Percentiles rank a stretch among this genome's conserved stretches.
Evolutionary conservation across 2,888 invertebrate species (phyloP).

Genomic region (Epiblema foenella): DNA sequence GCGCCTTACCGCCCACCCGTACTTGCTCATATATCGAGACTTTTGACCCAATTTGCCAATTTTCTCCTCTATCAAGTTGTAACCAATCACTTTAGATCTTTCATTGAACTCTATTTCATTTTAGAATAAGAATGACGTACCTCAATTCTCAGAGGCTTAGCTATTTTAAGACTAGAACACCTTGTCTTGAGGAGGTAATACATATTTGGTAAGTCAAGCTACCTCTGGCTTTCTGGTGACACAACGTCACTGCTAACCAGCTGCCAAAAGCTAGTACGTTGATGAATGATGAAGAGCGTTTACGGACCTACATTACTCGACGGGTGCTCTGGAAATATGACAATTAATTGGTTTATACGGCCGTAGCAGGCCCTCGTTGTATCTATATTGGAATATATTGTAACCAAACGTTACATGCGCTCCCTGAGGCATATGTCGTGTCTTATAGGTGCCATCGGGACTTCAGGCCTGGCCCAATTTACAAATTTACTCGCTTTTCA

Average conservation of each 20-base stretch:
- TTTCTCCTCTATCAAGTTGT: not conserved
- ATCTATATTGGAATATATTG: too few species aligned
- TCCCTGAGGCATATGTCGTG: constrained; percentile 2
- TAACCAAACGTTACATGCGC: not conserved
- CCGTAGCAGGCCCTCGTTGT: too few species aligned
- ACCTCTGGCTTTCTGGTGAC: not conserved
- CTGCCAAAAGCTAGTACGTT: not conserved
- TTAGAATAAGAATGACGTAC: not conserved
- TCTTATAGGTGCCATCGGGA: constrained; percentile 20
- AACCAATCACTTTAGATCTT: not conserved
- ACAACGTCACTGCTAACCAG: not conserved
- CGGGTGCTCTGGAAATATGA: not conserved
- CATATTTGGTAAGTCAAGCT: not conserved
- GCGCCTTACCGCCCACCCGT: constrained; percentile 77
- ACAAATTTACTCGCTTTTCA: not conserved
- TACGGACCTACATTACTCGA: not conserved
- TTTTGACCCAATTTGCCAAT: constrained; percentile 70
- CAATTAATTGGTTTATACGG: not conserved
- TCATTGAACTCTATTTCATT: not conserved
- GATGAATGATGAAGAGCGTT: not conserved
- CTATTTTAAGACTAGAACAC: not conserved
- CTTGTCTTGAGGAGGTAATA: too few species aligned
- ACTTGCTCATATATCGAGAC: constrained; percentile 66
- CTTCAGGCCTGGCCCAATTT: constrained; percentile 8
- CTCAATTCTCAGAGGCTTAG: not conserved